phyloP scores from a whole-genome alignment of 2,113 vertebrate genomes.

The Peromyscus polionotus region DNA sequence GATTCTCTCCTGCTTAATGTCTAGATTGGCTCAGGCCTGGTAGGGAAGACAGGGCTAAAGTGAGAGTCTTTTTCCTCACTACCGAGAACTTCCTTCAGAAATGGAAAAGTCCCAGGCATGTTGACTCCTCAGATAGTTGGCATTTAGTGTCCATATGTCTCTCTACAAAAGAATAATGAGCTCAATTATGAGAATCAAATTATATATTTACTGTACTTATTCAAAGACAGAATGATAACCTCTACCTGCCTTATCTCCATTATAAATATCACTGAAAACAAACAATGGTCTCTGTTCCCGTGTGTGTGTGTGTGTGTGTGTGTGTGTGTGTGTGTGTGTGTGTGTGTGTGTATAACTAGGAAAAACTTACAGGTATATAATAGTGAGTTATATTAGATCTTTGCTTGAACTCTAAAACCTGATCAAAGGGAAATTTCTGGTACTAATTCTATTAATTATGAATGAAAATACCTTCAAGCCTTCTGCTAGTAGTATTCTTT shows the following conservation, averaged over 20 bases:
- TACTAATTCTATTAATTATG: conserved; percentile 67
- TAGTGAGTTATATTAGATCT: conserved; percentile 70
- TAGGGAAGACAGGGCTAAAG: neutral
- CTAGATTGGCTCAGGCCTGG: neutral
- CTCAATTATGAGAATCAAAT: neutral
- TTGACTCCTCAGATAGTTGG: neutral
- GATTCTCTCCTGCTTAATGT: neutral
- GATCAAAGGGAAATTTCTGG: conserved; percentile 61
- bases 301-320: neutral
- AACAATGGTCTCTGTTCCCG: neutral
- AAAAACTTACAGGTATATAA: conserved; percentile 61
- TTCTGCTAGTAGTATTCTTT: conserved; percentile 42
- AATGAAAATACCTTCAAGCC: conserved; percentile 34
- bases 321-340: no score
- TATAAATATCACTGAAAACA: conserved; percentile 10
- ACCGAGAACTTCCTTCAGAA: neutral
- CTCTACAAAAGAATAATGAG: neutral
- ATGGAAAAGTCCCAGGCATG: neutral
- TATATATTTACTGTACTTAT: neutral
- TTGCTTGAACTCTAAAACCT: conserved; percentile 67
- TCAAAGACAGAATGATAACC: neutral
- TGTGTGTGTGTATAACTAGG: neutral
- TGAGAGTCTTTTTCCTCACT: neutral
- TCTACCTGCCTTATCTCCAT: neutral
- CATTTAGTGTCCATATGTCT: neutral